Evolutionary conservation across 2,113 vertebrate species (phyloP).

Genomic region (Clupea harengus): DNA sequence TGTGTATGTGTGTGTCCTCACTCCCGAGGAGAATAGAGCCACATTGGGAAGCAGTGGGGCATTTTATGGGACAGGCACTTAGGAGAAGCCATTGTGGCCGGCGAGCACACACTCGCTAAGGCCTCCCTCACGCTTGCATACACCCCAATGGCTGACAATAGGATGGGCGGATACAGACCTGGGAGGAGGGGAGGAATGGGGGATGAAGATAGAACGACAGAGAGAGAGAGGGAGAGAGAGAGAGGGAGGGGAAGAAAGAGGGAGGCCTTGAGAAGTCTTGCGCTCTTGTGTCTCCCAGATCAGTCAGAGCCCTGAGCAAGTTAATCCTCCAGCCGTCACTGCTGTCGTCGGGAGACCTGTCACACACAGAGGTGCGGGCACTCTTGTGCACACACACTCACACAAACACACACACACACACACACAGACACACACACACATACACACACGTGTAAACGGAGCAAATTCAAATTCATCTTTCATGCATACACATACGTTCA

Average conservation of each 20-base stretch:
- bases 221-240: slow-evolving; percentile 79
- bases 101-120: slow-evolving; percentile 58
- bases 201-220: slow-evolving; percentile 56
- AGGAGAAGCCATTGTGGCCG: slow-evolving; percentile 68
- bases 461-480: too few species aligned
- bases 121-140: slow-evolving; percentile 67
- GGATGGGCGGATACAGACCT: slow-evolving; percentile 66
- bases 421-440: slow-evolving; percentile 8
- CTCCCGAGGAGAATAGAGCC: slow-evolving; percentile 48
- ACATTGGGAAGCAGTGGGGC: slow-evolving; percentile 72
- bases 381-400: neutral
- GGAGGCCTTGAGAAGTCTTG: slow-evolving; percentile 12
- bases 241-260: slow-evolving; percentile 65
- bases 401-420: neutral
- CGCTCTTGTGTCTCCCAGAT: neutral
- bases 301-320: slow-evolving; percentile 42
- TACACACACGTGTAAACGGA: too few species aligned
- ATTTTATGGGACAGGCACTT: slow-evolving; percentile 78
- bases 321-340: slow-evolving; percentile 58
- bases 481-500: neutral
- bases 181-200: slow-evolving; percentile 51
- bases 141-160: slow-evolving; percentile 72
- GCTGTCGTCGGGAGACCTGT: slow-evolving; percentile 53
- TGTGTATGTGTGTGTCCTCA: slow-evolving; percentile 36
- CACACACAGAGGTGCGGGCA: slow-evolving; percentile 47